Evolutionary conservation across 2,797 vertebrate species (phyloP).

Genomic region (Simalia tracyae): DNA sequence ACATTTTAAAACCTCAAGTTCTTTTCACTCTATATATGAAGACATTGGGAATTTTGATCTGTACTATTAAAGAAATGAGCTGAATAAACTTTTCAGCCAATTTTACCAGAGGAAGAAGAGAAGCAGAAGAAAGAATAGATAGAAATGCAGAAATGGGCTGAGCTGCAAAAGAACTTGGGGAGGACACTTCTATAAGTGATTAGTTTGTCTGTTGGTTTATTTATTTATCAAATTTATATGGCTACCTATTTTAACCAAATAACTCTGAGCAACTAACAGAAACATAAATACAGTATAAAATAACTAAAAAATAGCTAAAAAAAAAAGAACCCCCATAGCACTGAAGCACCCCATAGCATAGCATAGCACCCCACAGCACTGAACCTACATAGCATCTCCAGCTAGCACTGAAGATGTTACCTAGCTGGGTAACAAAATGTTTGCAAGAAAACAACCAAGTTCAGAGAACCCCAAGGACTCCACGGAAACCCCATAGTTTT

Average conservation of each 20-base stretch:
- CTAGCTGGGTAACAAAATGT: no score
- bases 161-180: neutral
- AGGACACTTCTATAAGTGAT: neutral
- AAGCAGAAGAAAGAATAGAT: neutral
- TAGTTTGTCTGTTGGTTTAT: neutral
- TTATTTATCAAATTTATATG: neutral
- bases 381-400: no score
- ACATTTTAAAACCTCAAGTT: neutral
- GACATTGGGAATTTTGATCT: neutral
- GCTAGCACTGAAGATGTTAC: no score
- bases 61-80: neutral
- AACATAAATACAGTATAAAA: neutral
- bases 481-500: neutral
- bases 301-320: no score
- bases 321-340: no score
- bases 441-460: no score
- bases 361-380: no score
- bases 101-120: neutral
- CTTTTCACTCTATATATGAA: neutral
- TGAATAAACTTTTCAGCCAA: neutral
- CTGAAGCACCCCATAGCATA: no score
- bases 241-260: neutral
- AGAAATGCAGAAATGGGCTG: neutral
- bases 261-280: neutral
- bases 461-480: no score